A percentile compares a stretch with the other conserved stretches of the same genome.
phyloP scores from a whole-genome alignment of 2,888 invertebrate genomes.

The Cataglyphis cursor region DNA sequence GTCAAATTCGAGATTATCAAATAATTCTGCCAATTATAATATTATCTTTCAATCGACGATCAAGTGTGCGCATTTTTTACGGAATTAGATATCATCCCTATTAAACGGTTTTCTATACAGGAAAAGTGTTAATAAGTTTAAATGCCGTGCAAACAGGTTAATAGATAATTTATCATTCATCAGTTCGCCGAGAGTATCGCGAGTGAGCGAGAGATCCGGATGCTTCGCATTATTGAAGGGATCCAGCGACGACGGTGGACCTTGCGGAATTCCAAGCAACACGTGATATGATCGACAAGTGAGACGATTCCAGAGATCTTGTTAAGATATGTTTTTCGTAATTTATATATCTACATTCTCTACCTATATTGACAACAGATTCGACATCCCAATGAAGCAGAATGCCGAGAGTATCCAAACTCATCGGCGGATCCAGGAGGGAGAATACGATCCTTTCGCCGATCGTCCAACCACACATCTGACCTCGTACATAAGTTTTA shows the following conservation, averaged over 20 bases:
- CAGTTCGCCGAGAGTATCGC: constrained; percentile 37
- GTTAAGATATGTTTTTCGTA: constrained; percentile 24
- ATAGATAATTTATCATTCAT: constrained; percentile 51
- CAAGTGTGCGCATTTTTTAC: neutral
- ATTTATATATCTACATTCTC: constrained; percentile 48
- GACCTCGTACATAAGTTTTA: constrained; percentile 89
- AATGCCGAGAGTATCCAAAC: constrained; percentile 1
- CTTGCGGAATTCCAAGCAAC: constrained; percentile 61
- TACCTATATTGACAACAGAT: constrained; percentile 40
- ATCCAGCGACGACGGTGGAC: constrained; percentile 36
- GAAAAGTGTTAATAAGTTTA: constrained; percentile 5
- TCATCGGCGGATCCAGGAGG: constrained; percentile 82
- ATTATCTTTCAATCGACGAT: neutral
- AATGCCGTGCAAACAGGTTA: neutral
- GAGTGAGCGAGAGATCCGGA: constrained; percentile 65
- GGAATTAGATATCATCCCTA: neutral
- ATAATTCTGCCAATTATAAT: neutral
- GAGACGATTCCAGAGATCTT: constrained; percentile 32
- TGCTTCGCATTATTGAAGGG: constrained; percentile 35
- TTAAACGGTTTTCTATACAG: constrained; percentile 1
- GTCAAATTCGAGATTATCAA: constrained; percentile 10
- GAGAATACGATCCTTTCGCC: constrained; percentile 90
- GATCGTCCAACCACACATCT: constrained; percentile 89
- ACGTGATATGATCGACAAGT: constrained; percentile 60
- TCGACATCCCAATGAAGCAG: neutral